These are phyloP conservation scores for Amitus sp. DNA, from an alignment of 2,888 invertebrate genomes.

Conservation along the genomic window DNA sequence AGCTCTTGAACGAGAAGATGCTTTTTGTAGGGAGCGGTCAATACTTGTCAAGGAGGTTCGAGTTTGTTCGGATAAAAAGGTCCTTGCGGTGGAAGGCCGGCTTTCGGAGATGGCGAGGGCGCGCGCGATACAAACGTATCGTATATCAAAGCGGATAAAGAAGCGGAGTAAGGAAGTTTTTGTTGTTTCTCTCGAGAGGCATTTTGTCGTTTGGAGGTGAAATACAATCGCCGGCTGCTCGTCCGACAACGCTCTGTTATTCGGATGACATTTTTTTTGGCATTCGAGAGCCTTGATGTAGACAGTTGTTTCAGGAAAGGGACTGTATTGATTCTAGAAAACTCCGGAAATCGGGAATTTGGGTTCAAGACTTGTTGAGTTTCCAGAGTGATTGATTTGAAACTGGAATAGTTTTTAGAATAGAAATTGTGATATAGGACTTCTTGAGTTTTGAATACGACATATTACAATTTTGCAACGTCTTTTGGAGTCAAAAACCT, in stretches of 20 bases:
- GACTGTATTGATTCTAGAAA: too few species aligned
- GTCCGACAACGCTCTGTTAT: constrained; percentile 11
- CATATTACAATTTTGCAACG: too few species aligned
- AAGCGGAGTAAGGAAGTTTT: constrained; percentile 49
- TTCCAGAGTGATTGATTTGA: too few species aligned
- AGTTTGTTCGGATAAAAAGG: constrained; percentile 53
- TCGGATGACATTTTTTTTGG: constrained; percentile 13
- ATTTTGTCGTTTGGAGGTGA: constrained; percentile 10
- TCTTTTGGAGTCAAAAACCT: too few species aligned
- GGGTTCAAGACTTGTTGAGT: too few species aligned
- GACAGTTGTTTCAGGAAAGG: too few species aligned
- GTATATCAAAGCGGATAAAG: constrained; percentile 55
- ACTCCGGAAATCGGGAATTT: too few species aligned
- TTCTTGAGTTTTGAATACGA: too few species aligned
- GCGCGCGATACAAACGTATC: constrained; percentile 55
- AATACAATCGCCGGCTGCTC: constrained; percentile 3
- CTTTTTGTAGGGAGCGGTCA: constrained; percentile 43
- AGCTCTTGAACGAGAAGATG: neutral
- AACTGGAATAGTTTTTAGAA: too few species aligned
- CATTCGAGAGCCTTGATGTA: too few species aligned
- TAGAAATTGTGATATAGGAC: too few species aligned
- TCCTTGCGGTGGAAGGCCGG: constrained; percentile 49
- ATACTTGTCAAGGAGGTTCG: constrained; percentile 53
- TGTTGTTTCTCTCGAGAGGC: constrained; percentile 46
- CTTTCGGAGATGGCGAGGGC: constrained; percentile 16